These are phyloP conservation scores for Aphis gossypii DNA, from an alignment of 1,140 invertebrate genomes.

Conservation along the genomic window DNA sequence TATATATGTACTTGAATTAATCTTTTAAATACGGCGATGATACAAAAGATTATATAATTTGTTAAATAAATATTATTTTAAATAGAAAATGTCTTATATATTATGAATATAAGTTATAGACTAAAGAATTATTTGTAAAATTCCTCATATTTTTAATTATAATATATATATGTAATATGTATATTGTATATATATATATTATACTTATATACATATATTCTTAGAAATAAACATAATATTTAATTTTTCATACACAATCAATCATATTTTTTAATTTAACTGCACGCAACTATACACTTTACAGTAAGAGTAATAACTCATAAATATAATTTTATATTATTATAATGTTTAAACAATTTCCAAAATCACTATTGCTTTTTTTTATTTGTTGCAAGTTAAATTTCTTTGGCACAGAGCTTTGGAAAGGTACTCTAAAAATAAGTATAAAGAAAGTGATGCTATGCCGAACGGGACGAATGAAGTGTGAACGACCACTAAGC, in stretches of 20 bases:
- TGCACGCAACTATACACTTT: neutral
- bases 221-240: neutral
- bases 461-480: slow-evolving; percentile 40
- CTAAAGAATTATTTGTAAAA: neutral
- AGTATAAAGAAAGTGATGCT: slow-evolving; percentile 52
- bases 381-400: slow-evolving; percentile 18
- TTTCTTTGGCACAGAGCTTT: slow-evolving; percentile 48
- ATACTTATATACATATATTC: too few species aligned
- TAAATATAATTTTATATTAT: neutral
- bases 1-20: neutral
- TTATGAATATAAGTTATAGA: neutral
- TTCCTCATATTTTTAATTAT: neutral
- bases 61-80: neutral
- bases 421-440: slow-evolving; percentile 56
- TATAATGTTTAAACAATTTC: slow-evolving; percentile 10
- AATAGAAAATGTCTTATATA: neutral
- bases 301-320: neutral
- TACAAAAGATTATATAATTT: neutral
- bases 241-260: neutral
- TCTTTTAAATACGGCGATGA: neutral
- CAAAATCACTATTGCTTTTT: slow-evolving; percentile 34
- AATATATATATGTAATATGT: neutral
- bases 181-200: too few species aligned
- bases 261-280: neutral
- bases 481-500: slow-evolving; percentile 57